Evolutionary conservation across 2,888 invertebrate species (phyloP).

Genomic region (Harpagoxenus sublaevis): DNA sequence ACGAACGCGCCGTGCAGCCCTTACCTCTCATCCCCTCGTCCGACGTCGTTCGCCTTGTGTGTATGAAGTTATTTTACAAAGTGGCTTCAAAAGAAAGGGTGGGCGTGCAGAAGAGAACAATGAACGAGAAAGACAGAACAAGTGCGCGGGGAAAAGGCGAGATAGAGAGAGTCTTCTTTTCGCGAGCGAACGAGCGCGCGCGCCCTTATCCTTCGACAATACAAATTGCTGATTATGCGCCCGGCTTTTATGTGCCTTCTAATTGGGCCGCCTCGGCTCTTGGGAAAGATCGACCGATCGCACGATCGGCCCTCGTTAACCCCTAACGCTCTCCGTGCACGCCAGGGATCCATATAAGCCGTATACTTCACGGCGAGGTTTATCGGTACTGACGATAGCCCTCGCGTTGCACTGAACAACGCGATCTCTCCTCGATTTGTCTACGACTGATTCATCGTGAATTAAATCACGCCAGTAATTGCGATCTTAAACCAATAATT

Average conservation of each 20-base stretch:
- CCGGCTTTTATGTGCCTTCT: constrained; percentile 80
- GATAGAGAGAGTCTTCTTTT: constrained; percentile 25
- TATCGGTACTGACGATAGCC: constrained; percentile 55
- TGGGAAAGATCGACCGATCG: constrained; percentile 82
- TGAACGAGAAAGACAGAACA: constrained; percentile 18
- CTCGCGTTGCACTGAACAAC: constrained; percentile 45
- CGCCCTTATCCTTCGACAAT: constrained; percentile 77
- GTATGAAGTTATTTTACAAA: constrained; percentile 76
- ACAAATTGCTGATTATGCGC: constrained; percentile 83
- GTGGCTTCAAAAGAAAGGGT: constrained; percentile 45
- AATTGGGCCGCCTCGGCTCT: constrained; percentile 81
- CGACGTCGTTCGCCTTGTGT: constrained; percentile 48
- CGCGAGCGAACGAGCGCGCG: constrained; percentile 33
- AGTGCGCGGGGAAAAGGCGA: background rate
- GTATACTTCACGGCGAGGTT: constrained; percentile 27
- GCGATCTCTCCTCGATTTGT: constrained; percentile 36
- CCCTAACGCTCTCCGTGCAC: constrained; percentile 76
- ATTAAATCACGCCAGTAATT: background rate
- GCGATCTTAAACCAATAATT: background rate
- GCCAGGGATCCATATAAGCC: constrained; percentile 65
- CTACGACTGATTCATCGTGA: background rate
- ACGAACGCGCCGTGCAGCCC: constrained; percentile 12
- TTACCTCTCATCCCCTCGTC: constrained; percentile 38
- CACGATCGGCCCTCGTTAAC: constrained; percentile 81
- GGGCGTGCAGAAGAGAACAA: constrained; percentile 23